Base-by-base conservation (phyloP, 2,113 vertebrate genomes). In the Leptobrachium ailaonicum region DNA sequence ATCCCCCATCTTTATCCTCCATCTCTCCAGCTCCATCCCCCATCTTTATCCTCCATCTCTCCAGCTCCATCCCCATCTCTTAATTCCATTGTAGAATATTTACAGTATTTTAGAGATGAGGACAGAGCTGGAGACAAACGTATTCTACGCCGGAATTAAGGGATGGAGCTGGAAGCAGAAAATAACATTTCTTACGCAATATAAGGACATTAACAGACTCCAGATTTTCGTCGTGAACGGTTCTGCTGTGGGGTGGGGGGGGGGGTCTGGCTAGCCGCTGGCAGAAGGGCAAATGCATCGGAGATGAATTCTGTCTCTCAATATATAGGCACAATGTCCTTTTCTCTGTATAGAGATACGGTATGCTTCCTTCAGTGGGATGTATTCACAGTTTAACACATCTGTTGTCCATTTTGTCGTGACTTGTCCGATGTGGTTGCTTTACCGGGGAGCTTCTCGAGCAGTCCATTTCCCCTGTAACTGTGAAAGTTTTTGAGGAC, bases 381-480 rank as follows among this genome's bases (percentile, higher is more conserved):
- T 79, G 93, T 89, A 68, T 91, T 93, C 89, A 89, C 86, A 90
- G 95, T 94, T 97, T 94, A 83, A 90, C 88, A 45, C 91, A 92
- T 7, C 95, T 94, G 93, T 99, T 98, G 93, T 98, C 96, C 89
- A 96, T 95, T 85, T 95, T 94, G 90, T 92, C 91, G 88, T 88
- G 90, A 0, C 86, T 85, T 64, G 92, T 95, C 93, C 95, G 93
- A 85, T 89, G 90, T 50, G 94, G 92, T 73, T 90, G 92, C 85
- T 93, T 93, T 82, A 92, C 87, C 0, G 93, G 91, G 7, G 89
- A 85, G 79, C 87, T 88, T 83, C 85, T 92, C 6, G 87, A 83
- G 1, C 89, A 91, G 87, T 93, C 94, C 66, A 87, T 53, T 44
- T 87, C 85, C 83, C 92, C 94, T 88, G 94, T 93, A 89, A 90